A percentile compares a stretch with the other conserved stretches of the same genome.
phyloP scores from a whole-genome alignment of 1,140 invertebrate genomes.

The Plodia interpunctella region DNA sequence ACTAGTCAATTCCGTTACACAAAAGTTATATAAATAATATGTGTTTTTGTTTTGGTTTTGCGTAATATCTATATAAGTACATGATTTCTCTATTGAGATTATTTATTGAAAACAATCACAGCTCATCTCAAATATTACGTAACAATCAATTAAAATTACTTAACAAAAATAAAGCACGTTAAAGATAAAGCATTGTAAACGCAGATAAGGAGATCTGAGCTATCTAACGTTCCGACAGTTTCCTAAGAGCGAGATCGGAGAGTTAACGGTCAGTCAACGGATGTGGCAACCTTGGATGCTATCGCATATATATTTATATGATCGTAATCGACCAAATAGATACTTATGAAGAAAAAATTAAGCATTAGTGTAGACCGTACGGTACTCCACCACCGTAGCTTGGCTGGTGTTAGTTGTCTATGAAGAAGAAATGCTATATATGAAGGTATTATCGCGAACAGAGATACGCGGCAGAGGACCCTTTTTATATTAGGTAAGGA shows the following conservation, averaged over 20 bases:
- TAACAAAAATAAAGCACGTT: conserved; percentile 4
- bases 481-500: no score
- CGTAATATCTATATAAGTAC: no score
- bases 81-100: not conserved
- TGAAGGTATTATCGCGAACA: no score
- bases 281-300: not conserved
- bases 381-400: no score
- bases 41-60: no score
- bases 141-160: not conserved
- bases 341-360: no score
- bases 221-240: not conserved
- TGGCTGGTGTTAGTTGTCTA: no score
- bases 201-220: not conserved
- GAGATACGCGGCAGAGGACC: no score
- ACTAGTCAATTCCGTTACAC: no score
- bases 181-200: not conserved
- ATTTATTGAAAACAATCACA: not conserved
- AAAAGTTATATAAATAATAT: no score
- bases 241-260: not conserved
- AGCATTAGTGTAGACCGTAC: no score
- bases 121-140: not conserved
- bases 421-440: no score
- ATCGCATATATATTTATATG: not conserved
- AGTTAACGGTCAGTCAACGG: not conserved
- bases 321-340: not conserved